A percentile compares a stretch with the other conserved stretches of the same genome.
Conservation (phyloP, 2,113 vertebrate genomes). For the Cyphomyrus discorhynchus region DNA sequence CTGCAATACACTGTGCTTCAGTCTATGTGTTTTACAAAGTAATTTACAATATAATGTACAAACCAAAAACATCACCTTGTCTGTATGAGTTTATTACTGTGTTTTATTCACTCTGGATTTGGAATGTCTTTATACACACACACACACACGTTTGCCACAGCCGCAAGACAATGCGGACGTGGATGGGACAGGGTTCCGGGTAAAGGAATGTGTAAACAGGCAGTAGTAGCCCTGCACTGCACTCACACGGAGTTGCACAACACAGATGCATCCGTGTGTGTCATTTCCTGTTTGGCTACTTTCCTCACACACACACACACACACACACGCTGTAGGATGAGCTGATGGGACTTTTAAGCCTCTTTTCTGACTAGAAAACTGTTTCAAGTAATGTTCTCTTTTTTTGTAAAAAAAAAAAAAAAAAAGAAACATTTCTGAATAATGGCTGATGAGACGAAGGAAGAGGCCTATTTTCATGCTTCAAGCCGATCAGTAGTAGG, state of each 20-base stretch:
- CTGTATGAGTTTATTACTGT: neutral
- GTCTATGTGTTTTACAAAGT: neutral
- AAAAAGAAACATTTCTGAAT: neutral
- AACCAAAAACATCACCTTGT: neutral
- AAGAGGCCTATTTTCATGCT: neutral
- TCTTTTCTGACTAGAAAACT: neutral
- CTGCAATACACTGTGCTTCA: neutral
- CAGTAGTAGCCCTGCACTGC: constrained; percentile 68
- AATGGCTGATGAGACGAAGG: neutral
- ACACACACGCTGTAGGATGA: constrained; percentile 49
- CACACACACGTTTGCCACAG: neutral
- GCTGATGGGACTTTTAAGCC: constrained; percentile 25
- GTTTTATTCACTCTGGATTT: neutral
- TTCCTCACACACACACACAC: constrained; percentile 46
- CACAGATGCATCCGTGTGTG: constrained; percentile 76
- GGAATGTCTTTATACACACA: neutral
- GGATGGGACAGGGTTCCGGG: constrained; percentile 42
- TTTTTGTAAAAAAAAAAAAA: neutral
- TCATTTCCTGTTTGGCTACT: constrained; percentile 81
- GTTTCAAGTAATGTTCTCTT: neutral
- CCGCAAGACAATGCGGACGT: neutral
- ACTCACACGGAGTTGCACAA: constrained; percentile 77
- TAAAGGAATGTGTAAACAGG: constrained; percentile 72
- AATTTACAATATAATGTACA: neutral
- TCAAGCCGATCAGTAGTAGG: neutral